These are phyloP conservation scores for Umimayanthus chanpuru DNA, from an alignment of 92 coral and sea anemone species.

Conservation along the genomic window DNA sequence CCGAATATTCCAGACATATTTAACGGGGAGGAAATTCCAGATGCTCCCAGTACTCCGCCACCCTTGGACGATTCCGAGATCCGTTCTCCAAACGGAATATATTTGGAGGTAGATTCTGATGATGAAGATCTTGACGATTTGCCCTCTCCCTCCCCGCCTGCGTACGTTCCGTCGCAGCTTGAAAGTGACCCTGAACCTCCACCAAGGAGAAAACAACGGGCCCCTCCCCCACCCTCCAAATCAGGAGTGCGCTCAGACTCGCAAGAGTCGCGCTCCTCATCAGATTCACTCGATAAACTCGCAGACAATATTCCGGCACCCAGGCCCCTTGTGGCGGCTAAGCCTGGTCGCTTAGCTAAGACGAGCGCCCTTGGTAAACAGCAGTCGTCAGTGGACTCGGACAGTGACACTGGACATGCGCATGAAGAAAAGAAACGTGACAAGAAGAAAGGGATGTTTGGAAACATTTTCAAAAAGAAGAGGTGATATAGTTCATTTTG, in stretches of 20 bases:
- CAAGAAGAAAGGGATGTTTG: conserved; percentile 91
- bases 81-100: conserved; percentile 53
- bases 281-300: conserved; percentile 49
- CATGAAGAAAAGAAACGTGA: conserved; percentile 76
- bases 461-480: conserved; percentile 90
- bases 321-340: conserved; percentile 54
- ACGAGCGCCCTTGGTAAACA: conserved; percentile 27
- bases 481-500: conserved; percentile 41
- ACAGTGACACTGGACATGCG: conserved; percentile 40
- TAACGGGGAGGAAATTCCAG: conserved; percentile 63
- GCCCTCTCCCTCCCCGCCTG: conserved; percentile 57
- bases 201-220: conserved; percentile 65
- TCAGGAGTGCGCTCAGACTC: conserved; percentile 71
- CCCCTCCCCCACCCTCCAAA: conserved; percentile 70
- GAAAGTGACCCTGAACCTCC: conserved; percentile 60
- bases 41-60: conserved; percentile 74
- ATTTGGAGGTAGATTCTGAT: conserved; percentile 48
- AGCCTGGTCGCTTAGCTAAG: conserved; percentile 50
- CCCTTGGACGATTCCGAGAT: conserved; percentile 62
- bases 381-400: conserved; percentile 45
- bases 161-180: conserved; percentile 58
- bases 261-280: conserved; percentile 53
- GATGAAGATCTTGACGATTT: conserved; percentile 46
- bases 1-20: conserved; percentile 51
- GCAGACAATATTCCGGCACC: conserved; percentile 53